Percentiles rank a stretch among this genome's conserved stretches.
Evolutionary conservation across 2,888 invertebrate genomes (phyloP).

Genomic region (Drosophila paramelanica): DNA sequence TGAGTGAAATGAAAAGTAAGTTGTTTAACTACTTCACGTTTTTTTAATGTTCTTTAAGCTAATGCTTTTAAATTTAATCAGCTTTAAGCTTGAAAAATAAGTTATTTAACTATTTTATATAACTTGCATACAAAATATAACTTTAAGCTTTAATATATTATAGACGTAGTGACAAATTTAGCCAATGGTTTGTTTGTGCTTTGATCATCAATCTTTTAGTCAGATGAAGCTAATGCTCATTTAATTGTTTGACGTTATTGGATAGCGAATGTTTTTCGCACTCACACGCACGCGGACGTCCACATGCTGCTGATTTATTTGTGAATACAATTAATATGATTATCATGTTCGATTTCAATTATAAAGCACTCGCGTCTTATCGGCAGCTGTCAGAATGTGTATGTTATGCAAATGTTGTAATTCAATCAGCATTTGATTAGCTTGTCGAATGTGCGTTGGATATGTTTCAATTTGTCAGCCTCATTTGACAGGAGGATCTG

Average conservation of each 20-base stretch:
- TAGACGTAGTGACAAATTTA: no score
- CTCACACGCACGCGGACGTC: background rate
- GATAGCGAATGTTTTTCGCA: background rate
- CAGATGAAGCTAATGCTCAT: no score
- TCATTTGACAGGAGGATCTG: conserved; percentile 2
- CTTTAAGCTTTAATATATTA: no score
- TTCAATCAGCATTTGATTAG: conserved; percentile 9
- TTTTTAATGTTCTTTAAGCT: no score
- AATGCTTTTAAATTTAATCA: no score
- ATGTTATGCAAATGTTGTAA: background rate
- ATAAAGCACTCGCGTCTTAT: background rate
- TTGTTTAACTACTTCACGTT: no score
- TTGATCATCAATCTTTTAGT: no score
- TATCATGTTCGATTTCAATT: conserved; percentile 1
- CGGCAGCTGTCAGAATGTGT: conserved; percentile 1
- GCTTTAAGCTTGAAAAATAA: no score
- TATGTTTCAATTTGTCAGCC: conserved; percentile 8
- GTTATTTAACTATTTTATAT: no score
- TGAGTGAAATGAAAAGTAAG: no score
- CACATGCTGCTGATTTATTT: conserved; percentile 5
- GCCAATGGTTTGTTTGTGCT: no score
- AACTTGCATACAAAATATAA: no score
- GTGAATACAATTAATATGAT: background rate
- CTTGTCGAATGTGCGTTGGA: conserved; percentile 6
- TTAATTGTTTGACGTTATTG: background rate